Evolutionary conservation across 2,888 invertebrate species (phyloP), one percentile per base, ranked within the genome.

Genomic region (Norana najaformis): DNA sequence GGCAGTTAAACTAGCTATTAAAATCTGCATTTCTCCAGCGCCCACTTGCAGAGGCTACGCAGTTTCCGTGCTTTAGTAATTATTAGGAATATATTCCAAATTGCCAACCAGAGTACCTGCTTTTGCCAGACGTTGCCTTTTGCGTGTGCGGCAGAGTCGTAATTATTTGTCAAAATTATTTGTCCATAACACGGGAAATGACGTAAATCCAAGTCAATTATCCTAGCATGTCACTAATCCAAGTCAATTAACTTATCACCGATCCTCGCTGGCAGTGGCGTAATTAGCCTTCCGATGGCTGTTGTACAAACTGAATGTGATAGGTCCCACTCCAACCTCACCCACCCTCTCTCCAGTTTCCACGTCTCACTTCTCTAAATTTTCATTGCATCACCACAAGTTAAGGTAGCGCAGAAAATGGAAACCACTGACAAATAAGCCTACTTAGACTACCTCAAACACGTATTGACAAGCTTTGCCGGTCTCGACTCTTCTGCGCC

Each of bases 151-250:
- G 69, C 69, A 30, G 8, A 30, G 69, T n/a, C 30, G 69, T 13
- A 69, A 69, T 69, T 8, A 69, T 69, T n/a, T 69, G 6, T 5
- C 69, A 69, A 69, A 69, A 47, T 8, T 4, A 13, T 11, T n/a
- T 69, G 30, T 69, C 69, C 69, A n/a, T 69, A n/a, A n/a, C n/a
- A n/a, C n/a, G 69, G 69, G n/a, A 69, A 69, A 69, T 69, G 69
- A n/a, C 69, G 69, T 69, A n/a, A n/a, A n/a, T n/a, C n/a, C n/a
- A n/a, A n/a, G n/a, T n/a, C n/a, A n/a, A n/a, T n/a, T n/a, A n/a
- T n/a, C n/a, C n/a, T n/a, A n/a, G n/a, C n/a, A n/a, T n/a, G n/a
- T n/a, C 30, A 23, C 47, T 23, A 47, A 47, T 47, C 23, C 6
- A 47, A 20, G 47, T 23, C 20, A 11, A 69, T 69, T 69, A 69